phyloP scores from a whole-genome alignment of 2,113 vertebrate species.

The Varanus salvator region DNA sequence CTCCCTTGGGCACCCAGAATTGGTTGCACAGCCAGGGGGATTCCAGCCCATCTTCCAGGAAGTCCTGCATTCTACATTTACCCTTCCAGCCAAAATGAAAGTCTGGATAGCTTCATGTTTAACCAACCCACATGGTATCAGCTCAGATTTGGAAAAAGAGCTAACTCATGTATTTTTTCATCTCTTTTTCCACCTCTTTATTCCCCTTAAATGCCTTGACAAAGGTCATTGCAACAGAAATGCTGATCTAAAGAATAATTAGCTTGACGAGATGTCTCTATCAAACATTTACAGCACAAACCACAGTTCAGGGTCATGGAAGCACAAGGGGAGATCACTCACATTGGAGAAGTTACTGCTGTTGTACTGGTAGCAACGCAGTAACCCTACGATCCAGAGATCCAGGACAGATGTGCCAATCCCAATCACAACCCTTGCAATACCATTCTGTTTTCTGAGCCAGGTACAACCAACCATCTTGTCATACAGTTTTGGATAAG shows the following conservation, averaged over 20 bases:
- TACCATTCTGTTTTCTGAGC: background rate
- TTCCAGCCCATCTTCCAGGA: background rate
- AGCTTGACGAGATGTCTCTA: background rate
- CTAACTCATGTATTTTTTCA: conserved; percentile 47
- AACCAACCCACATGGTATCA: conserved; percentile 34
- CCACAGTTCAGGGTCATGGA: background rate
- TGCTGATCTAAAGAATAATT: background rate
- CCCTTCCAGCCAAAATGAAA: conserved; percentile 21
- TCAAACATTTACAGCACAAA: conserved; percentile 7
- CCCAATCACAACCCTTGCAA: background rate
- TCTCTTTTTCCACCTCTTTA: background rate
- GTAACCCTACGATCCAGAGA: background rate
- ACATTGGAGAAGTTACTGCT: background rate
- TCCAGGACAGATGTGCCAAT: background rate
- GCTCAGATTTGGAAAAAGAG: conserved; percentile 43
- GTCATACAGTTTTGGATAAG: no score
- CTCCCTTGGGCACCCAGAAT: background rate
- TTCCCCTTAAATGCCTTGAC: background rate
- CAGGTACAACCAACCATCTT: background rate
- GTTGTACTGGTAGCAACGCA: background rate
- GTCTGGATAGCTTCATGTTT: conserved; percentile 38
- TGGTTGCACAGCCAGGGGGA: background rate
- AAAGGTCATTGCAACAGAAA: conserved; percentile 15
- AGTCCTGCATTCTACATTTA: conserved; percentile 36
- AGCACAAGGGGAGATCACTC: background rate